Evolutionary conservation across 37 sponge, comb jelly and placozoan species (phyloP), one percentile per base, ranked within the genome.

Genomic region (Hormiphora californensis): DNA sequence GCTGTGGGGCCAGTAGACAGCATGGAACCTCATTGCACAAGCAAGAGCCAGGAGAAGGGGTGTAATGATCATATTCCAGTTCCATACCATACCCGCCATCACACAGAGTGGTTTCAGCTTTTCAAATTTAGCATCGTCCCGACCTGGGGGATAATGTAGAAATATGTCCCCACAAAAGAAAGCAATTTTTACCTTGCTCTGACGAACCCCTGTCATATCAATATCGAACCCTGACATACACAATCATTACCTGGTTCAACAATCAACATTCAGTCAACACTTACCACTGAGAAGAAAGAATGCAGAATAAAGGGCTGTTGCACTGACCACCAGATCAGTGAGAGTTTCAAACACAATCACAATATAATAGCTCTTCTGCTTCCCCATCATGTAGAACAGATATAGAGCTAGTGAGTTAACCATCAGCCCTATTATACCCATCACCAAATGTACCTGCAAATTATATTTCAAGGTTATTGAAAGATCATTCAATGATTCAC

Each of bases 31-130:
- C 35, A 73, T 73, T 7, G 43, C 28, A 0, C 81, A 43, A 73
- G 81, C 81, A 1, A 73, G n/a, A 73, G 46, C 43, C 44, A 73
- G 81, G 11, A 73, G 35, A 28, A 73, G 81, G 5, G 81, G 81
- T 0, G 81, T 73, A 23, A 73, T 73, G n/a, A 73, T 46, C 81
- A 73, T 73, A 28, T 73, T 73, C 81, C 81, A 73, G 46, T 73
- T 73, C 81, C 81, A 73, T 4, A 73, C 2, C 81, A 73, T 73
- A 11, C 68, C 68, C 7, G 68, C 32, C 1, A 35, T 5, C 38
- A 35, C 68, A 41, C 81, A 73, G 15, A 57, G 61, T 30, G 61
- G 61, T 65, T 8, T 5, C 34, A 65, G 67, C n/a, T n/a, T n/a
- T 11, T 11, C 33, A 3, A 36, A 5, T 8, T 1, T 11, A 8